Evolutionary conservation across 2,888 invertebrate genomes (phyloP).

Genomic region (Eupsilia transversa): DNA sequence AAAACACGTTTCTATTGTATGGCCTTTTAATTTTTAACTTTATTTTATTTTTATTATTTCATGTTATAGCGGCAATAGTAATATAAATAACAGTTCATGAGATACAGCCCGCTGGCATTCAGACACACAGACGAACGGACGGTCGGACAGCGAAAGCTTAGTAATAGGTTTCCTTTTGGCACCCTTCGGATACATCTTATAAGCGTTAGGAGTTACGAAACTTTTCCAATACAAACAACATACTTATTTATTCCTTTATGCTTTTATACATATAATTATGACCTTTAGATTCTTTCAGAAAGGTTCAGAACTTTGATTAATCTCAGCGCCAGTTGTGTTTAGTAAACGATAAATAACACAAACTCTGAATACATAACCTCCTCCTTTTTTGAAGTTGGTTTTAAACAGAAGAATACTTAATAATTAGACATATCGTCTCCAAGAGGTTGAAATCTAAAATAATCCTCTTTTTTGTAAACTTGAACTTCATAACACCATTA

Average conservation of each 20-base stretch:
- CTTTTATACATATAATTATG: conserved; percentile 3
- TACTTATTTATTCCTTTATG: conserved; percentile 12
- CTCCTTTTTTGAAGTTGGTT: not conserved
- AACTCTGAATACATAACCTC: not conserved
- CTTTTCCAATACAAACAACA: conserved; percentile 20
- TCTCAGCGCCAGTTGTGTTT: not conserved
- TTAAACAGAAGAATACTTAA: no score
- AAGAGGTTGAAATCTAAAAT: not conserved
- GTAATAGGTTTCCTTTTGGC: no score
- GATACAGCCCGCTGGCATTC: no score
- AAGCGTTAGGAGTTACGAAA: not conserved
- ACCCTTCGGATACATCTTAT: not conserved
- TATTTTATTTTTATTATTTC: no score
- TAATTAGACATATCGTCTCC: no score
- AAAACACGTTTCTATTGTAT: no score
- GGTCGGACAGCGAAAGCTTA: no score
- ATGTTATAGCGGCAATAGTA: no score
- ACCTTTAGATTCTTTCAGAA: conserved; percentile 15
- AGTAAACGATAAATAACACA: not conserved
- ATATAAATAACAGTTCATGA: no score
- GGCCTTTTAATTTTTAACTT: no score
- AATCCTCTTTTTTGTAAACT: not conserved
- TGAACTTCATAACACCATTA: not conserved
- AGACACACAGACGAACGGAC: no score
- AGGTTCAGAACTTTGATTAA: conserved; percentile 27